phyloP scores from a whole-genome alignment of 37 sponge, comb jelly and placozoan genomes.

The Corticium candelabrum region DNA sequence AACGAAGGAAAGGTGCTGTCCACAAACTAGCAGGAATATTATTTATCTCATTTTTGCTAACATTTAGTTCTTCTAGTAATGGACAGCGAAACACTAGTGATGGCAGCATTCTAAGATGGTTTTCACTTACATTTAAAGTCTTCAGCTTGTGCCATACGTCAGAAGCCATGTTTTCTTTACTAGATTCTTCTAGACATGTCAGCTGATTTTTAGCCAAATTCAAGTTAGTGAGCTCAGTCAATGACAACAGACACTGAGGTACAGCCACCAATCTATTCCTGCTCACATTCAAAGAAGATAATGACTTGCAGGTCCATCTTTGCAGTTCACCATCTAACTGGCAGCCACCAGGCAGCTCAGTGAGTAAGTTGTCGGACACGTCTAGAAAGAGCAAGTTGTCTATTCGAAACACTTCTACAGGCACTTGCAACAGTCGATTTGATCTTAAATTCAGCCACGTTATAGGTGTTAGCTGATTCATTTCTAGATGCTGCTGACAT shows the following conservation, averaged over 20 bases:
- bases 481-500: neutral
- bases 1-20: neutral
- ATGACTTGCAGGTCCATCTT: neutral
- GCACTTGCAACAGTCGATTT: neutral
- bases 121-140: too few species aligned
- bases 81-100: too few species aligned
- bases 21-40: neutral
- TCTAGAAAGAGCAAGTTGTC: neutral
- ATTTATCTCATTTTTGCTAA: neutral
- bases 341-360: neutral
- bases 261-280: neutral
- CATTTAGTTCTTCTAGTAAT: neutral
- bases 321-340: too few species aligned
- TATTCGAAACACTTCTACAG: neutral
- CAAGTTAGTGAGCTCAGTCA: neutral
- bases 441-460: neutral
- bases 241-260: neutral
- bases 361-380: neutral
- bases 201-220: neutral
- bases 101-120: too few species aligned
- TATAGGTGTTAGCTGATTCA: neutral
- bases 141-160: too few species aligned
- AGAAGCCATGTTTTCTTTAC: too few species aligned
- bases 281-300: neutral
- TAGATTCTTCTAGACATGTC: neutral